Percentiles rank a stretch among this genome's conserved stretches.
phyloP scores from a whole-genome alignment of 2,888 invertebrate species.

The Rhimphoctona megacephalus region DNA sequence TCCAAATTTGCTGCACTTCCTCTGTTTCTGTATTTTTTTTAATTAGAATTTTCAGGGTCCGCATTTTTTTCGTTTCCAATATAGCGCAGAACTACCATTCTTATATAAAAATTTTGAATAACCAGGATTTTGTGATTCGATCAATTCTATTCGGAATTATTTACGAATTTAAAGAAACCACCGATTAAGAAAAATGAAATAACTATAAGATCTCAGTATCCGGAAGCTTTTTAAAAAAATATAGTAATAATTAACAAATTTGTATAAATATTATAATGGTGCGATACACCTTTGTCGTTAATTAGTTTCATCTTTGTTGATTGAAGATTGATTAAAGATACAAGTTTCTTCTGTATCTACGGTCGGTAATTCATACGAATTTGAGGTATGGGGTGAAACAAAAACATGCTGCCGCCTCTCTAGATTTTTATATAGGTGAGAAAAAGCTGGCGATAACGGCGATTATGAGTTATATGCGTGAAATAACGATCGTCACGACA shows the following conservation, averaged over 20 bases:
- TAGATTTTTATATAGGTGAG: too few relatives aligned
- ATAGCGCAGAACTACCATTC: neutral
- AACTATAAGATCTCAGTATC: too few relatives aligned
- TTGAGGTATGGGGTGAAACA: neutral
- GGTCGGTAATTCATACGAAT: neutral
- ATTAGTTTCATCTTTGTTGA: neutral
- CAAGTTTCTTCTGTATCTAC: constrained; percentile 1
- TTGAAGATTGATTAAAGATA: neutral
- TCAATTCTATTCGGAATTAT: neutral
- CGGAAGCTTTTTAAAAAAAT: neutral
- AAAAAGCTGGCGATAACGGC: too few relatives aligned
- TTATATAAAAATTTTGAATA: neutral
- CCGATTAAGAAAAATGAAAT: neutral
- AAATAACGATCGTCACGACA: neutral
- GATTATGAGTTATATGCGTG: too few relatives aligned
- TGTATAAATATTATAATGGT: neutral
- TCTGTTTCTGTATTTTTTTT: neutral
- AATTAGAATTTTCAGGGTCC: neutral
- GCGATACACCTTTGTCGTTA: neutral
- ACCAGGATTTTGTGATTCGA: neutral
- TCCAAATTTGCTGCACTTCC: neutral
- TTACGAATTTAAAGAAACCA: neutral
- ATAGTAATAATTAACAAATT: neutral
- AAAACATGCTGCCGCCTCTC: too few relatives aligned
- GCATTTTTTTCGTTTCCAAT: neutral